Evolutionary conservation across 2,888 invertebrate genomes (phyloP), one percentile per base, ranked within the genome.

Genomic region (Coleophora deauratella): DNA sequence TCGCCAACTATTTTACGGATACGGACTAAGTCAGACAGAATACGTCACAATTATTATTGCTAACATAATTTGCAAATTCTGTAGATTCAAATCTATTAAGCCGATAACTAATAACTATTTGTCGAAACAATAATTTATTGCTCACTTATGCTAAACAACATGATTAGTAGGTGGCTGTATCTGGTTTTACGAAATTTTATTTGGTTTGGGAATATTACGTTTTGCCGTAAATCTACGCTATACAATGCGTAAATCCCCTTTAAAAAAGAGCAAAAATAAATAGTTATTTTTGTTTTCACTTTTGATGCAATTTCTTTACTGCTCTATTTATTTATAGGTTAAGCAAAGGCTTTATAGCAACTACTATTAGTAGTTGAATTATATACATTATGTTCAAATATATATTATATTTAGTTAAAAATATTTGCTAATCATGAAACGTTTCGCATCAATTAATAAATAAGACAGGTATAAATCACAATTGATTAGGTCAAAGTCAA

Each of bases 141-240:
- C 50, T 46, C 54, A 57, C 70, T 72, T 77, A 82, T 82, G 77
- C 31, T 54, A 62, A 80, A 80, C 78, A 43, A 38, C 59, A 62
- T 66, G 69, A 72, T 72, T 60, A 70, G 69, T 72, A 73, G 70
- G 63, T 68, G 70, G 69, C 61, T 58, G 51, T 62, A 73, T 64
- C 79, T 55, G 69, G 80, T 82, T 80, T 69, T 70, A 58, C 54
- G 72, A 77, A 78, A 80, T 82, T 75, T 74, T 75, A 71, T 77
- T 77, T 66, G 62, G 59, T 58, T 56, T 21, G 6, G 21, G 21
- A 21, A 21, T 21, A 6, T 21, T 6, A 4, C 21, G 21, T 3
- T 21, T 21, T 21, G 6, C 3, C 3, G 21, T 21, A 21, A 21
- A 21, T 4, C 21, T 21, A 21, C 21, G 3, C 21, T 21, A 21